These are phyloP conservation scores for Lysiphlebus fabarum DNA, from an alignment of 1,140 invertebrate genomes.

Conservation along the genomic window DNA sequence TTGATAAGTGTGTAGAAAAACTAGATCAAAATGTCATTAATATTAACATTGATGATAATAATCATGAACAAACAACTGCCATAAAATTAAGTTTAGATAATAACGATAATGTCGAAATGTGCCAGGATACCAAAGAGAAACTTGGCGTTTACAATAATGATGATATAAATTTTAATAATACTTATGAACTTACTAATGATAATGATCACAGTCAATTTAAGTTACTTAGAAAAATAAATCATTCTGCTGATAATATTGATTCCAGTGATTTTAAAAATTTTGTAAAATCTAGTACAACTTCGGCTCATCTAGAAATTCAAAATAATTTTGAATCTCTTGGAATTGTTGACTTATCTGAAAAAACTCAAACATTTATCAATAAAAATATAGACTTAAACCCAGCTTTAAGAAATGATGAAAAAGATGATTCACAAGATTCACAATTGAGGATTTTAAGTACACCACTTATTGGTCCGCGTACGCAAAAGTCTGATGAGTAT, in stretches of 20 bases:
- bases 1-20: slow-evolving; percentile 16
- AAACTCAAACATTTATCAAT: not conserved
- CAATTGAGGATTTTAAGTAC: slow-evolving; percentile 18
- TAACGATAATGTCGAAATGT: slow-evolving; percentile 20
- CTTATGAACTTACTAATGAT: no score
- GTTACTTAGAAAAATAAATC: not conserved
- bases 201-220: slow-evolving; percentile 24
- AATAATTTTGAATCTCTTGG: not conserved
- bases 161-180: not conserved
- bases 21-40: slow-evolving; percentile 4
- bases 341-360: not conserved
- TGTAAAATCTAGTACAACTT: slow-evolving; percentile 4
- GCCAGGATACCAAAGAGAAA: slow-evolving; percentile 44
- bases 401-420: not conserved
- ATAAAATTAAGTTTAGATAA: slow-evolving; percentile 30
- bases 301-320: slow-evolving; percentile 5
- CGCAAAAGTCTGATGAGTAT: slow-evolving; percentile 54
- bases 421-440: not conserved
- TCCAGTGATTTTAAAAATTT: not conserved
- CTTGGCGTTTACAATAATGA: slow-evolving; percentile 22
- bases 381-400: not conserved
- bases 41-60: slow-evolving; percentile 19
- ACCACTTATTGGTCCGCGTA: slow-evolving; percentile 27
- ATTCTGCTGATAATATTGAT: not conserved
- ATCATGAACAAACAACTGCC: slow-evolving; percentile 32